Evolutionary conservation across 2,797 vertebrate genomes (phyloP).

Genomic region (Dendrocincla tyrannina): DNA sequence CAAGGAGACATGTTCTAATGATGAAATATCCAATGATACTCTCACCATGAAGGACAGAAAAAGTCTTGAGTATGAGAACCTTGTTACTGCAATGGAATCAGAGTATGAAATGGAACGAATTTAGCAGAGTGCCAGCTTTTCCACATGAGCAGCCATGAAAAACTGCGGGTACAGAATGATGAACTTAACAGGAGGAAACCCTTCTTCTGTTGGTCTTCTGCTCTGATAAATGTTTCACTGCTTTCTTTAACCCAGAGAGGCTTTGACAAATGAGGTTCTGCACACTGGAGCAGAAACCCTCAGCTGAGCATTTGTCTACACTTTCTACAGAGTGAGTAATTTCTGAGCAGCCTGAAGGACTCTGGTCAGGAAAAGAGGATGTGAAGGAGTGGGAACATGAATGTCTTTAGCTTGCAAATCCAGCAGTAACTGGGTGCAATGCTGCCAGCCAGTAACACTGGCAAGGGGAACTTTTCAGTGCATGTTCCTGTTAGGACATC

Average conservation of each 20-base stretch:
- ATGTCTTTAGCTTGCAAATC: background rate
- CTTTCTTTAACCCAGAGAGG: background rate
- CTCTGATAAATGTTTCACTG: background rate
- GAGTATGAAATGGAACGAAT: background rate
- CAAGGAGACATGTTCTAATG: background rate
- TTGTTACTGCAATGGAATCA: conserved; percentile 33
- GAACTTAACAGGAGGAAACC: background rate
- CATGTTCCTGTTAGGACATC: background rate
- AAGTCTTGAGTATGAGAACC: conserved; percentile 20
- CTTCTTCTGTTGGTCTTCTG: background rate
- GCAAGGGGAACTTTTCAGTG: background rate
- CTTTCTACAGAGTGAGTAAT: background rate
- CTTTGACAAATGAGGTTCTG: background rate
- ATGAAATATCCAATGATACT: background rate
- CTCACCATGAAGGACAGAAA: background rate
- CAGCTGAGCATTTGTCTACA: background rate
- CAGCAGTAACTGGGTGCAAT: background rate
- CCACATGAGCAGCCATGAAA: background rate
- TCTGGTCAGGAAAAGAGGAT: background rate
- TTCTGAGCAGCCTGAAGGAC: background rate
- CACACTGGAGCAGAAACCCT: background rate
- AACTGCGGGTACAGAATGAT: background rate
- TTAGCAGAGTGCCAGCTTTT: background rate
- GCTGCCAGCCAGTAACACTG: background rate
- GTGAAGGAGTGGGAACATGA: background rate